Base-by-base conservation (phyloP, 1,140 invertebrate genomes). In the Drosophila auraria region DNA sequence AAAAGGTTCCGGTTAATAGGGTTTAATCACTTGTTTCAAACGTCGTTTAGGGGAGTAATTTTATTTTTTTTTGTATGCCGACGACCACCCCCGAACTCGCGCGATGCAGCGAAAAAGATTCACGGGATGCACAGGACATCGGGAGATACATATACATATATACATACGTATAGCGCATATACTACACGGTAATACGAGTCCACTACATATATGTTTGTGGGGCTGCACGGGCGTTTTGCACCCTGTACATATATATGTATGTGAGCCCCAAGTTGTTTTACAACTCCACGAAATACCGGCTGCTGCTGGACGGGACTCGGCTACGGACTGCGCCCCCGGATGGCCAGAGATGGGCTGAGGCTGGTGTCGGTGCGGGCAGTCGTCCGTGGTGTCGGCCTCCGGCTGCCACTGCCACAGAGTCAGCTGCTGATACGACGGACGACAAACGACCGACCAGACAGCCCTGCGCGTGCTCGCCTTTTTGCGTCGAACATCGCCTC, bases 341-440 rank as follows among this genome's bases (percentile, higher is more conserved):
- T 54, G 20, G 33, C 11, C 64, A 27, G 51, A 44, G 58, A 60
- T 30, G 66, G 61, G 45, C 71, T 53, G 60, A 58, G 60, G 20
- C 38, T 54, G 77, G 57, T 77, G 68, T 66, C 75, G 81, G 75
- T 66, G 62, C 69, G 82, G 78, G 62, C 53, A 65, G 11, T 40
- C 15, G 45, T 78, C 44, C 62, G 65, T 51, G 45, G 45, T 56
- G 53, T 69, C 44, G 74, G 62, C 51, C 82, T 76, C 64, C 62
- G 27, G 40, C 36, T 40, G 38, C 63, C 49, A 25, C 50, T 56
- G 33, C 49, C 68, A 56, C 66, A 65, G 14, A 56, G 51, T 51
- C 70, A 87, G 83, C 83, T 80, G 83, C 83, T 87, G 83, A 87
- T 83, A 77, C 50, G 70, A 62, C 60, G 62, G 76, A 79, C 77